Base-by-base conservation (phyloP, 2,113 vertebrate genomes). In the Phoenicopterus ruber region DNA sequence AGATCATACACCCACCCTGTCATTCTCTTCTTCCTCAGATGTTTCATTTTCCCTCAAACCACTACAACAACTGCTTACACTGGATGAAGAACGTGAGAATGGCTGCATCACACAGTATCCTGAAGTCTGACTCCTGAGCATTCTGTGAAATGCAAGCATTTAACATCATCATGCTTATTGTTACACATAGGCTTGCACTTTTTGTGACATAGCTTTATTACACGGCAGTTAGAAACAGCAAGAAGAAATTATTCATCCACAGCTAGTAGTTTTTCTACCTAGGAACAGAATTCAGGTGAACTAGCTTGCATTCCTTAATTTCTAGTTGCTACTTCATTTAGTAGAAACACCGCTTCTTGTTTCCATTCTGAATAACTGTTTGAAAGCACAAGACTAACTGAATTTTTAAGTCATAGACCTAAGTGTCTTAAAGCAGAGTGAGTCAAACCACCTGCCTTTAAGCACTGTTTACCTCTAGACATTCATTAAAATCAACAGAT, bases 21-120 rank as follows among this genome's bases (percentile, higher is more conserved):
- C 92, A 55, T 97, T 96, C 87, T 97, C 96, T 28, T 97, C 96
- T 91, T 97, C 95, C 89, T 95, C 94, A 19, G 94, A 86, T 50
- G 94, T 90, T 86, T 94, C 97, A 77, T 96, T 91, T 95, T 95
- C 94, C 88, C 96, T 96, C 79, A 97, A 93, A 91, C 94, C 96
- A 86, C 94, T 97, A 92, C 96, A 97, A 94, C 96, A 97, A 95
- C 94, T 97, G 96, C 97, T 97, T 95, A 95, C 91, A 47, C 73
- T 96, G 89, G 97, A 97, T 79, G 96, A 97, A 49, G 96, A 97
- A 83, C 61, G 49, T 59, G 92, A 95, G 78, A 97, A 89, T 46
- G 96, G 96, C 86, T 96, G 96, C 96, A 97, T 97, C 82, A 88
- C 91, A 69, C 96, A 96, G 28, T 97, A 96, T 91, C 97, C 94